Conservation (phyloP, 2,113 vertebrate species). For the Prinia subflava region DNA sequence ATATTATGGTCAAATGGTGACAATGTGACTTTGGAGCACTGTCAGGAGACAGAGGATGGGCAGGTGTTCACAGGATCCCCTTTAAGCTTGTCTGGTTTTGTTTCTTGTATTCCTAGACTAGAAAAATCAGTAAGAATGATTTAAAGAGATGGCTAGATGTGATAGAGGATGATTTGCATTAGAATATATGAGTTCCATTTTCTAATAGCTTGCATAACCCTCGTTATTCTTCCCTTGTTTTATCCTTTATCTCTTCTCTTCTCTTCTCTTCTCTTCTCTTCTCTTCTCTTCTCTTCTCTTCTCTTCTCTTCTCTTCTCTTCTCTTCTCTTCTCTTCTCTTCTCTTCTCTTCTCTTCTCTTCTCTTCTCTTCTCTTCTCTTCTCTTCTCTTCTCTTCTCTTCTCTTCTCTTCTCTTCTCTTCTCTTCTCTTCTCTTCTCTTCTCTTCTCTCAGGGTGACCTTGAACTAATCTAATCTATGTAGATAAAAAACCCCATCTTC, state of each 20-base stretch:
- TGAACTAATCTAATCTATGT: constrained; percentile 23
- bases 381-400: not conserved
- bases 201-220: not conserved
- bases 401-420: too few species aligned
- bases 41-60: not conserved
- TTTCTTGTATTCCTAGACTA: not conserved
- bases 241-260: too few species aligned
- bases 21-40: not conserved
- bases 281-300: not conserved
- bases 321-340: not conserved
- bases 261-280: not conserved
- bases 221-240: not conserved
- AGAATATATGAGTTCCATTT: not conserved
- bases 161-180: not conserved
- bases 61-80: not conserved
- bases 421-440: not conserved
- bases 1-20: not conserved
- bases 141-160: not conserved
- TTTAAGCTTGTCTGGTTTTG: not conserved
- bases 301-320: not conserved
- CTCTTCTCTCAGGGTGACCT: not conserved
- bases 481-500: not conserved
- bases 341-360: too few species aligned
- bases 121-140: not conserved
- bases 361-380: not conserved